Evolutionary conservation across 2,888 invertebrate genomes (phyloP).

Genomic region (Nipponacmea schrenckii): DNA sequence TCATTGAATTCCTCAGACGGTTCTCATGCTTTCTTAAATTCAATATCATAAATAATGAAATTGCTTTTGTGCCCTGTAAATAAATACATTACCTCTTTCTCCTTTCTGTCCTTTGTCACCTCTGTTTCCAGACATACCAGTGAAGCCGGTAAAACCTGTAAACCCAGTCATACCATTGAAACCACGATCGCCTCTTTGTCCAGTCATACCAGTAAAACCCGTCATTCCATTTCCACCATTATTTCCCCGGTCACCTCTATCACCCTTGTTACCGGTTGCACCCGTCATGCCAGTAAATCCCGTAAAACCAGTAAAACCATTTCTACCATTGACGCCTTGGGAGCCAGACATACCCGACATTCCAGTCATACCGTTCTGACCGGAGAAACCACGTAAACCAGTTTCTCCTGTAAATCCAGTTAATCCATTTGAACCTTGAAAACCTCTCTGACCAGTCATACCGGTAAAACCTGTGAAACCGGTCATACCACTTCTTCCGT

Average conservation of each 20-base stretch:
- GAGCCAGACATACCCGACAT: conserved; percentile 8
- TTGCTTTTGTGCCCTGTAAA: too few relatives aligned
- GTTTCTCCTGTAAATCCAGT: neutral
- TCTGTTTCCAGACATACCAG: conserved; percentile 3
- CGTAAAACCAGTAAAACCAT: conserved; percentile 10
- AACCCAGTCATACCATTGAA: conserved; percentile 3
- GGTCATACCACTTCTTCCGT: neutral
- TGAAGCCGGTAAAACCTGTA: conserved; percentile 11
- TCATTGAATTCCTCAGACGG: too few relatives aligned
- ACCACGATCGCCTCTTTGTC: conserved; percentile 1
- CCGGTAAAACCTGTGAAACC: conserved; percentile 9
- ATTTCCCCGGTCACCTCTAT: neutral
- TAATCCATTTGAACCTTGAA: neutral
- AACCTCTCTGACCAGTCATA: conserved; percentile 6
- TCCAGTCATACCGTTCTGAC: conserved; percentile 10
- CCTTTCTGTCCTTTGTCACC: neutral
- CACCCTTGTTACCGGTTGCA: neutral
- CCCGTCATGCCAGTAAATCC: conserved; percentile 13
- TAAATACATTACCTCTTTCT: neutral
- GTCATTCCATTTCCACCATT: conserved; percentile 1
- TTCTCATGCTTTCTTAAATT: too few relatives aligned
- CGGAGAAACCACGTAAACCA: neutral
- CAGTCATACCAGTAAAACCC: conserved; percentile 8
- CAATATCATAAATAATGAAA: too few relatives aligned
- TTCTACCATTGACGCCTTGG: neutral